Percentiles rank a stretch among this genome's conserved stretches.
phyloP scores from a whole-genome alignment of 1,140 invertebrate genomes.

The Galleria mellonella region DNA sequence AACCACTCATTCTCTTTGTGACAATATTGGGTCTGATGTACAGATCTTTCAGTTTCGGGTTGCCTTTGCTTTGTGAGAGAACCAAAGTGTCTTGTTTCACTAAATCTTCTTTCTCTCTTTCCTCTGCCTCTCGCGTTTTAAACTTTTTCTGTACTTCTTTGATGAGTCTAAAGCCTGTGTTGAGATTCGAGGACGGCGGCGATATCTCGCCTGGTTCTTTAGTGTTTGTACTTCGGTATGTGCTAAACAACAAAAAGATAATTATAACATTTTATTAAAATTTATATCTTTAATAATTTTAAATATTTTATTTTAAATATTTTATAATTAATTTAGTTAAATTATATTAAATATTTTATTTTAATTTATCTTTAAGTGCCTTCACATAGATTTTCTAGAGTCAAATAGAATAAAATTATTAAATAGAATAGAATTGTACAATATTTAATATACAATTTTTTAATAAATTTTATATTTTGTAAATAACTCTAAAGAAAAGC shows the following conservation, averaged over 20 bases:
- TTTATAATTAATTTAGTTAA: no score
- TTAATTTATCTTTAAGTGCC: no score
- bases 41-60: slow-evolving; percentile 98
- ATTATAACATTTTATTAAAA: no score
- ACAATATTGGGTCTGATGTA: slow-evolving; percentile 99
- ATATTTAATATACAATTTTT: no score
- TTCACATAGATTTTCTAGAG: no score
- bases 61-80: slow-evolving; percentile 96
- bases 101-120: slow-evolving; percentile 98
- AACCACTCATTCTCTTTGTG: slow-evolving; percentile 96
- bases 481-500: no score
- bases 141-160: slow-evolving; percentile 99
- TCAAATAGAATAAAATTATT: no score
- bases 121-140: slow-evolving; percentile 98
- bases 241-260: slow-evolving; percentile 75
- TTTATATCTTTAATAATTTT: no score
- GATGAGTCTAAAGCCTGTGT: slow-evolving; percentile 96
- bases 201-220: slow-evolving; percentile 98
- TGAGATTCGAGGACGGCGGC: slow-evolving; percentile 96
- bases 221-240: slow-evolving; percentile 97
- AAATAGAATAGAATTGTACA: no score
- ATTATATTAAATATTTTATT: no score
- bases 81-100: slow-evolving; percentile 99
- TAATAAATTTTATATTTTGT: no score
- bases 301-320: no score